Evolutionary conservation across 2,113 vertebrate species (phyloP).

Genomic region (Menura novaehollandiae): DNA sequence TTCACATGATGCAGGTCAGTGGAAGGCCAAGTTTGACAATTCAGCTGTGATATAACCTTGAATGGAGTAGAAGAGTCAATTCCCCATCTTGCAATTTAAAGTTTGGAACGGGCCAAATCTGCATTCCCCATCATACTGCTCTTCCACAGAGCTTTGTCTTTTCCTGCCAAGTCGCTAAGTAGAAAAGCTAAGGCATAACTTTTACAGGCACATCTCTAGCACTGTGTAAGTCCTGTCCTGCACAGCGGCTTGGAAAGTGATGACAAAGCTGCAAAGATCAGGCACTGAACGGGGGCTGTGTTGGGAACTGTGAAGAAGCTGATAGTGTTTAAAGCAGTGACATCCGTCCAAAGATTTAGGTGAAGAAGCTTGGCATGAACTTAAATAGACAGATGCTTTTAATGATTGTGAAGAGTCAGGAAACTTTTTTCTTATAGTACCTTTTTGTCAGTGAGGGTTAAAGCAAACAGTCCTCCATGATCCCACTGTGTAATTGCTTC

Average conservation of each 20-base stretch:
- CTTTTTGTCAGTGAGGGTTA: conserved; percentile 35
- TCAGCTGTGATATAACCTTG: conserved; percentile 22
- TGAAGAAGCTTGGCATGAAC: not conserved
- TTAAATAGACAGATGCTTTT: not conserved
- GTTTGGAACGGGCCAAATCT: not conserved
- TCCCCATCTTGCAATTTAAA: not conserved
- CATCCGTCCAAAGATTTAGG: not conserved
- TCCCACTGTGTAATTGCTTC: conserved; percentile 74
- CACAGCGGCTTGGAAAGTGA: not conserved
- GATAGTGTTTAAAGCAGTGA: not conserved
- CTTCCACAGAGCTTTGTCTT: not conserved
- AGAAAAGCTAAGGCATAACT: not conserved
- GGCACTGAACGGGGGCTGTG: not conserved
- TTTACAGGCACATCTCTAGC: not conserved
- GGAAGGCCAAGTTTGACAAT: conserved; percentile 42
- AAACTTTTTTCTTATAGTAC: not conserved
- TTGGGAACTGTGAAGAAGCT: not conserved
- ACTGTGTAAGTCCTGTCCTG: not conserved
- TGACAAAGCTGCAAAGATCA: not conserved
- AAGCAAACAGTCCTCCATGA: conserved; percentile 36
- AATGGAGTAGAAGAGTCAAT: not conserved
- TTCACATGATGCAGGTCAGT: conserved; percentile 1
- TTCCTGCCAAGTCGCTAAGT: not conserved
- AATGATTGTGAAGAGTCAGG: not conserved
- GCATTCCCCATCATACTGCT: not conserved